Evolutionary conservation across 1,140 invertebrate species (phyloP).

Genomic region (Ditylenchus dipsaci): DNA sequence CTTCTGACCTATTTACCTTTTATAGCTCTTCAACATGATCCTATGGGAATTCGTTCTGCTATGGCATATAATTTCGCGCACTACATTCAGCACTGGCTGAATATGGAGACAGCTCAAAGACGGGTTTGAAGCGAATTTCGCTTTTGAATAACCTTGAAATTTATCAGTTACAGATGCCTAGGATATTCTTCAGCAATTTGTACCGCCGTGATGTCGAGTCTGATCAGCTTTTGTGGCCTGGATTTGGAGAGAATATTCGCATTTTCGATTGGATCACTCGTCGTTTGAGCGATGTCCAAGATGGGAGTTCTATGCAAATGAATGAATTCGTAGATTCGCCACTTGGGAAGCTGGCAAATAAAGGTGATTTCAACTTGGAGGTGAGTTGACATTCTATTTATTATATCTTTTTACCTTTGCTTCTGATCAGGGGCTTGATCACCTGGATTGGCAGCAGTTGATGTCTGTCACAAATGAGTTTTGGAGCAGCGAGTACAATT

Average conservation of each 20-base stretch:
- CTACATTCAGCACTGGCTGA: slow-evolving; percentile 87
- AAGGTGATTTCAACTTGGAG: neutral
- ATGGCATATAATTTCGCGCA: slow-evolving; percentile 97
- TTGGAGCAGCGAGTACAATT: neutral
- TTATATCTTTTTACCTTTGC: neutral
- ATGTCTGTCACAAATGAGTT: neutral
- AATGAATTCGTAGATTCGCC: neutral
- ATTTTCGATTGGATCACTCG: slow-evolving; percentile 82
- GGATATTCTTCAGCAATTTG: slow-evolving; percentile 79
- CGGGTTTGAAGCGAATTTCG: neutral
- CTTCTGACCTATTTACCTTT: neutral
- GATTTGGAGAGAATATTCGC: slow-evolving; percentile 90
- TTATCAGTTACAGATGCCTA: slow-evolving; percentile 11
- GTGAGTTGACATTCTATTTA: neutral
- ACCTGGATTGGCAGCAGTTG: neutral
- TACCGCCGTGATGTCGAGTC: slow-evolving; percentile 73
- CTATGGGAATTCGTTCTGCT: slow-evolving; percentile 97
- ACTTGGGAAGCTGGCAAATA: neutral
- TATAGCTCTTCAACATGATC: slow-evolving; percentile 80
- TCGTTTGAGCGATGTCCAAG: neutral
- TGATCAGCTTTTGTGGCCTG: slow-evolving; percentile 86
- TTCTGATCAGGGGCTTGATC: neutral
- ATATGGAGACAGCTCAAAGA: slow-evolving; percentile 48
- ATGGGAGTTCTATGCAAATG: neutral
- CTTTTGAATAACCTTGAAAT: neutral